These are phyloP conservation scores for Phyllotreta striolata DNA, from an alignment of 2,888 invertebrate species.

Conservation along the genomic window DNA sequence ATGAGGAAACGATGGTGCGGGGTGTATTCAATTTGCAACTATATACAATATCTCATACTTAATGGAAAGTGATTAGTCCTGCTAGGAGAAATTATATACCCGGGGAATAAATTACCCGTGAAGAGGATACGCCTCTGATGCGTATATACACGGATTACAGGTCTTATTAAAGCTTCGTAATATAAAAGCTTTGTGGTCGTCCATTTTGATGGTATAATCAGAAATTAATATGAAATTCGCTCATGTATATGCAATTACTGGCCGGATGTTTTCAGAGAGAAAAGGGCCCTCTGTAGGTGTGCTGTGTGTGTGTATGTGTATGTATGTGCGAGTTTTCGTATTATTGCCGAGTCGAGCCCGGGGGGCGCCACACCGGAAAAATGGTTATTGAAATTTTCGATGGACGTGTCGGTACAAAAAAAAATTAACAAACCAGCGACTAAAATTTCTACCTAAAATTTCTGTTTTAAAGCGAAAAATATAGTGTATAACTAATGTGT, in stretches of 20 bases:
- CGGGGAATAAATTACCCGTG: not conserved
- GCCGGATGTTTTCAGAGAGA: constrained; percentile 58
- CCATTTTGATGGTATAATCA: constrained; percentile 61
- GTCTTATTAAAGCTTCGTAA: constrained; percentile 61
- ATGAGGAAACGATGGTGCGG: too few relatives aligned
- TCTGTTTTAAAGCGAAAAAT: not conserved
- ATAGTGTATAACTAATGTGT: too few relatives aligned
- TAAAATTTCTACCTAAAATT: constrained; percentile 1
- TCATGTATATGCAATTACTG: constrained; percentile 63
- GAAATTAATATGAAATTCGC: constrained; percentile 64
- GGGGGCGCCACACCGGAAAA: constrained; percentile 6
- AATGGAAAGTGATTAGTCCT: too few relatives aligned
- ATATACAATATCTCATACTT: too few relatives aligned
- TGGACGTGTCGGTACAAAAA: not conserved
- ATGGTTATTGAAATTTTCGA: constrained; percentile 25
- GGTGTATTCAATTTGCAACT: too few relatives aligned
- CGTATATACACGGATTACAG: constrained; percentile 59
- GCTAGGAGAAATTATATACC: not conserved
- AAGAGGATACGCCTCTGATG: constrained; percentile 39
- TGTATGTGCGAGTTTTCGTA: constrained; percentile 34
- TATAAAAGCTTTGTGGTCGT: constrained; percentile 64
- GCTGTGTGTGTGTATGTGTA: constrained; percentile 38
- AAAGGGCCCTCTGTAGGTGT: constrained; percentile 47
- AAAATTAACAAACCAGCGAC: not conserved
- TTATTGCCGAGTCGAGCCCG: constrained; percentile 21